Evolutionary conservation across 2,113 vertebrate genomes (phyloP).

Genomic region (Gadus macrocephalus): DNA sequence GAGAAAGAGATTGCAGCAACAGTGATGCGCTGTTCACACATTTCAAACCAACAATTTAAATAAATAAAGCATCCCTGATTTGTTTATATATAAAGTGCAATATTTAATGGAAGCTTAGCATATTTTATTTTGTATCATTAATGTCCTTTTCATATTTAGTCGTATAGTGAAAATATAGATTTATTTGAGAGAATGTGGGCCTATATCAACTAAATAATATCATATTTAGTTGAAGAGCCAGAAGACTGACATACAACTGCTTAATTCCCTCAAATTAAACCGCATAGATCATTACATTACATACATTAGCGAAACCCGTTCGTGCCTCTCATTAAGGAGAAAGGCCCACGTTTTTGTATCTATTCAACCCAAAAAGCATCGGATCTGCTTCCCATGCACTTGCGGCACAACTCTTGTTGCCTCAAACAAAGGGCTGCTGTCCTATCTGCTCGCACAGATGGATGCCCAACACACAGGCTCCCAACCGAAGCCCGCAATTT

Average conservation of each 20-base stretch:
- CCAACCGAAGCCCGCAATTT: constrained; percentile 56
- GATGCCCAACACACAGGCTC: constrained; percentile 65
- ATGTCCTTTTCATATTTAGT: too few relatives aligned
- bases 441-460: constrained; percentile 65
- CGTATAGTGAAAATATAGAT: not conserved
- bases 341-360: not conserved
- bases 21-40: not conserved
- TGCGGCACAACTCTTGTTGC: constrained; percentile 11
- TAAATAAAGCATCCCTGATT: too few relatives aligned
- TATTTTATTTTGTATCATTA: too few relatives aligned
- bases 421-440: constrained; percentile 55
- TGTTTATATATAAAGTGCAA: too few relatives aligned
- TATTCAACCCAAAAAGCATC: constrained; percentile 4
- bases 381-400: not conserved
- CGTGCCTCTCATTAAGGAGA: not conserved
- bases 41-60: too few relatives aligned
- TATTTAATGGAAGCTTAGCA: too few relatives aligned
- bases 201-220: not conserved
- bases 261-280: too few relatives aligned
- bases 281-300: too few relatives aligned
- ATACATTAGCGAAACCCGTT: too few relatives aligned
- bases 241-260: not conserved
- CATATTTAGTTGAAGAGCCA: not conserved
- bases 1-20: not conserved
- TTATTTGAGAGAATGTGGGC: not conserved